Base-by-base conservation (phyloP, 2,113 vertebrate genomes). In the Sprattus sprattus region DNA sequence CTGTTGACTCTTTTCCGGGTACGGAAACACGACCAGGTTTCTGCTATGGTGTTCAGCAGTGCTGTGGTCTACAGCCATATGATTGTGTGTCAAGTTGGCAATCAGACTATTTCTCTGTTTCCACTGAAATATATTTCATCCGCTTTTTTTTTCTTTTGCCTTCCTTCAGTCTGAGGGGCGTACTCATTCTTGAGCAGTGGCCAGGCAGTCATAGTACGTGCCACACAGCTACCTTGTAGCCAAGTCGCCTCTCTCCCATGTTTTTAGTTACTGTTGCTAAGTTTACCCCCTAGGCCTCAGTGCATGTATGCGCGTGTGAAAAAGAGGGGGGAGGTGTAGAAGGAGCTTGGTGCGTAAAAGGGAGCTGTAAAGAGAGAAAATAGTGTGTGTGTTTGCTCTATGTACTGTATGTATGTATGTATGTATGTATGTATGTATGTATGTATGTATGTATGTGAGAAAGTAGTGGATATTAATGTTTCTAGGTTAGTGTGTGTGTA, bases 251-350 rank as follows among this genome's bases (percentile, higher is more conserved):
- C 81, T 45, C 82, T 54, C 86, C 88, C 86, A 84, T 92, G 91
- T 93, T 93, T 92, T 75, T 94, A 84, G 92, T 92, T 92, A 92
- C 93, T 88, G 93, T 94, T 92, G 85, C 93, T 92, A 92, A 93
- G 92, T 94, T 92, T 91, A 91, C 87, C 85, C 64, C n/a, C 5
- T 45, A 88, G 87, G 83, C 88, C 86, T 89, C 85, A 18, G 86
- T 52, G 32, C 80, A 15, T 85, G 45, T 83, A 25, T 86, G 82
- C 18, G 18, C 75, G 80, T 75, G 60, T 32, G 9, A 50, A 52
- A 75, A 32, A 57, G 81, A 44, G 6, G 25, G n/a, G 32, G 16
- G 45, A 39, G 39, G 49, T 82, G 20, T 45, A 45, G 83, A 82
- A 82, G 39, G 25, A n/a, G 47, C 25, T 45, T 50, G 45, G 82